Evolutionary conservation across 2,888 invertebrate genomes (phyloP), one percentile per base, ranked within the genome.

Genomic region (Heliconius ismenius): DNA sequence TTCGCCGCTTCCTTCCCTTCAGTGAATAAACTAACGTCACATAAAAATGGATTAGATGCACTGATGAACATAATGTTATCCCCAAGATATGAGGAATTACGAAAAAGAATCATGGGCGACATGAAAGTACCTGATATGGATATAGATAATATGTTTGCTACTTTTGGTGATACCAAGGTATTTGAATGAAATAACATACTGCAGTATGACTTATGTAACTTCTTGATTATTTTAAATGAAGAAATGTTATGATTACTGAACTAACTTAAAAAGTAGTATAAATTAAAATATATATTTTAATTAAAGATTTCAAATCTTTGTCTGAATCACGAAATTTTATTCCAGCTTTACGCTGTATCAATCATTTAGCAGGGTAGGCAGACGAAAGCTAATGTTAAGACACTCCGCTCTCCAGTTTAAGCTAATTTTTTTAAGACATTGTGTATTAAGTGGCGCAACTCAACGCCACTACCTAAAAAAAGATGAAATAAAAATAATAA

Each of bases 1-100:
- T 89, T 94, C 81, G 86, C 94, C 0, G 81, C 82, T 0, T 87
- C 92, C 0, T 88, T 92, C 80, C 85, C 90, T 0, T 87, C 93
- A 0, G 81, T 93, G 54, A 86, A 86, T 73, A 82, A 83, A 13
- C 80, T 94, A 67, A 77, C 87, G 0, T 70, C 83, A 0, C 94
- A 93, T 80, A 85, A 88, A 13, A 85, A 79, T 0, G 93, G 93
- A 0, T 74, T 89, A 1, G 77, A 76, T 0, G 92, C 87, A 0
- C 80, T 94, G 73, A 82, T 86, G 24, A 82, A 83, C 0, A 78
- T 92, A 3, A 74, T 90, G 54, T 68, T 86, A 0, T 81, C 85
- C 0, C 86, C 89, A 0, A 85, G 84, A 13, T 84, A 90, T 77
- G 86, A 88, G 18, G 82, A 83, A 0, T 24, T 93, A 21, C 81